Percentiles rank a stretch among this genome's conserved stretches.
phyloP scores from a whole-genome alignment of 2,888 invertebrate genomes.

The Nowickia ferox region DNA sequence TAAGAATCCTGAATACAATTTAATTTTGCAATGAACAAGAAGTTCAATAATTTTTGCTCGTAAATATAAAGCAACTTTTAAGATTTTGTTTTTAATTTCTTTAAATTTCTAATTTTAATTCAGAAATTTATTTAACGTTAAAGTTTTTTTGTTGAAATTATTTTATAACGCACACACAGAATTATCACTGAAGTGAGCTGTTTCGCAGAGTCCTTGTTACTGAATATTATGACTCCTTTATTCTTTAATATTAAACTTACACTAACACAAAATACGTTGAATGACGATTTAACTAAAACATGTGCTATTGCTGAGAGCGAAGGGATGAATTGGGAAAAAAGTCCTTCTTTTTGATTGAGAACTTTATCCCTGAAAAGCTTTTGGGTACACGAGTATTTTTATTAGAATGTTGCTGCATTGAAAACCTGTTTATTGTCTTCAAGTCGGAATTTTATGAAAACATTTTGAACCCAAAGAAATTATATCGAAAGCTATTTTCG shows the following conservation, averaged over 20 bases:
- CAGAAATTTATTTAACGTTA: slow-evolving; percentile 2
- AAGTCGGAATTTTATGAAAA: too few relatives aligned
- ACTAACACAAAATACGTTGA: slow-evolving; percentile 44
- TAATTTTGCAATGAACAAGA: slow-evolving; percentile 5
- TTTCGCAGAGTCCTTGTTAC: slow-evolving; percentile 69
- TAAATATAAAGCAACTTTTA: neutral
- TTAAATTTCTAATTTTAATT: neutral
- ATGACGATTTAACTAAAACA: slow-evolving; percentile 36
- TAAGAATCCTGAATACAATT: slow-evolving; percentile 13
- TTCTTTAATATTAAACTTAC: slow-evolving; percentile 49
- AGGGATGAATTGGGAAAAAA: slow-evolving; percentile 54
- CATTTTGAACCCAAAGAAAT: too few relatives aligned
- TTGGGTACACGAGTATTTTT: neutral
- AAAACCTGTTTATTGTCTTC: too few relatives aligned
- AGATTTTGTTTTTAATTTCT: neutral
- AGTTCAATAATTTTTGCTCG: slow-evolving; percentile 7
- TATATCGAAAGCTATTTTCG: too few relatives aligned
- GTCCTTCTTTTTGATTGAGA: slow-evolving; percentile 9
- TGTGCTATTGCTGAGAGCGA: neutral
- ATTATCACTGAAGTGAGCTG: slow-evolving; percentile 59
- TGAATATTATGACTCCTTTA: slow-evolving; percentile 58
- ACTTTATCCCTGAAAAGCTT: neutral
- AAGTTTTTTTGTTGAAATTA: slow-evolving; percentile 18
- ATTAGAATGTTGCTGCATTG: neutral
- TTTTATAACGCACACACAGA: slow-evolving; percentile 3